A percentile compares a stretch with the other conserved stretches of the same genome.
These are phyloP conservation scores for Bellardia bayeri DNA, from an alignment of 2,888 invertebrate species.

Conservation along the genomic window DNA sequence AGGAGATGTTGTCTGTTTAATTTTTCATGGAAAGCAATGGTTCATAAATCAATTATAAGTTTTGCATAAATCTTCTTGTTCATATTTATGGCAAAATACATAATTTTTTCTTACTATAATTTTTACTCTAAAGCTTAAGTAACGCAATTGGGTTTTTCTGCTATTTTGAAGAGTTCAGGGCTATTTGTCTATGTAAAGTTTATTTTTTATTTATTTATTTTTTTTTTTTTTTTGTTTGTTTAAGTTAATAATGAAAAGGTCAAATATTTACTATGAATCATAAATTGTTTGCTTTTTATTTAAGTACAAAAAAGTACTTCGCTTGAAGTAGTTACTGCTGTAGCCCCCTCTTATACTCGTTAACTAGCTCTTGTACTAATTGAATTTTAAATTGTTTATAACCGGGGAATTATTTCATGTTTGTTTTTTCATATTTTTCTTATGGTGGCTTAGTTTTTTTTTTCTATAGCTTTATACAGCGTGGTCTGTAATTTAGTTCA, in stretches of 20 bases:
- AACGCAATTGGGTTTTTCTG: constrained; percentile 7
- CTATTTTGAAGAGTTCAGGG: constrained; percentile 44
- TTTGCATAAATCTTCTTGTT: constrained; percentile 31
- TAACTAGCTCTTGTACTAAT: constrained; percentile 56
- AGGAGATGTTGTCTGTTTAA: not conserved
- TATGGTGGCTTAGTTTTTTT: constrained; percentile 16
- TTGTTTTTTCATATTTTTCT: not conserved
- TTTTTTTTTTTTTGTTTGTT: constrained; percentile 31
- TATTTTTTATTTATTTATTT: not conserved
- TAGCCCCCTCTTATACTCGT: not conserved
- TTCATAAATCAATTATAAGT: constrained; percentile 54
- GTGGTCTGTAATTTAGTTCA: constrained; percentile 35
- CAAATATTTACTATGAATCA: constrained; percentile 55
- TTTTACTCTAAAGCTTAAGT: not conserved
- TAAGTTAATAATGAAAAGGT: constrained; percentile 56
- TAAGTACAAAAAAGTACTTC: constrained; percentile 1
- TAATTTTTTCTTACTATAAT: not conserved
- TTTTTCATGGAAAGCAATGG: constrained; percentile 16
- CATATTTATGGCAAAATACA: not conserved
- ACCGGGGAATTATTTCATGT: constrained; percentile 26
- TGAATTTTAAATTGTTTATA: constrained; percentile 67
- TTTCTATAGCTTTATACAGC: not conserved
- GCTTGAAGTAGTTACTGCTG: constrained; percentile 20
- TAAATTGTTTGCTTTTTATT: constrained; percentile 11
- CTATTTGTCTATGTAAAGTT: constrained; percentile 41